Evolutionary conservation across 1,140 invertebrate genomes (phyloP), one percentile per base, ranked within the genome.

Genomic region (Lepidurus couesii): DNA sequence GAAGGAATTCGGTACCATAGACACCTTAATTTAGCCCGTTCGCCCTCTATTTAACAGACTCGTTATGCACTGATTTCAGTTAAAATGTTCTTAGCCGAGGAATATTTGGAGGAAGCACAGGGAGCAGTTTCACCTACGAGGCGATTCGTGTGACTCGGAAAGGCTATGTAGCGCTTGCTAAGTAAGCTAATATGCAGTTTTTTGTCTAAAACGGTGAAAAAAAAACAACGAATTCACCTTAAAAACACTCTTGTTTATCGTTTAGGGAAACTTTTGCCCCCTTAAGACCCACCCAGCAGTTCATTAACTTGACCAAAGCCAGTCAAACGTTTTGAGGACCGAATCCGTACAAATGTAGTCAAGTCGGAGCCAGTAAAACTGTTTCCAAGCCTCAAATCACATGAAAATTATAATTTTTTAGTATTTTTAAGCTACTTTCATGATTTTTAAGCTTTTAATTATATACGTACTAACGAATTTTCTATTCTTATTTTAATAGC

Each of bases 11-110:
- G n/a, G n/a, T n/a, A n/a, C n/a, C n/a, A n/a, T n/a, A n/a, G n/a
- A n/a, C n/a, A n/a, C 77, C 43, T 24, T 26, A 83, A 81, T 7
- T 65, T 65, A 21, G 16, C 13, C 0, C 6, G n/a, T 10, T 65
- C 6, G 7, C 21, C 13, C 21, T 21, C 6, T 10, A 1, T 65
- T 34, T n/a, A 1, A 47, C 6, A 21, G 26, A 34, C 26, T 34
- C 26, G 26, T 34, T 34, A 65, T 13, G 1, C 4, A 65, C 7
- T 65, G 16, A 7, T 65, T 16, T 7, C 21, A 65, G 53, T 2
- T 7, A 10, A 21, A 9, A 13, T 65, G 53, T 0, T 65, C 6
- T 16, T 65, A 65, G 21, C 21, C 13, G 53, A 65, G 7, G 53
- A 65, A n/a, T 65, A 65, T 65, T 65, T 65, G 13, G 21, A 65